Conservation (phyloP, 2,888 invertebrate species). For the Eupithecia insigniata region DNA sequence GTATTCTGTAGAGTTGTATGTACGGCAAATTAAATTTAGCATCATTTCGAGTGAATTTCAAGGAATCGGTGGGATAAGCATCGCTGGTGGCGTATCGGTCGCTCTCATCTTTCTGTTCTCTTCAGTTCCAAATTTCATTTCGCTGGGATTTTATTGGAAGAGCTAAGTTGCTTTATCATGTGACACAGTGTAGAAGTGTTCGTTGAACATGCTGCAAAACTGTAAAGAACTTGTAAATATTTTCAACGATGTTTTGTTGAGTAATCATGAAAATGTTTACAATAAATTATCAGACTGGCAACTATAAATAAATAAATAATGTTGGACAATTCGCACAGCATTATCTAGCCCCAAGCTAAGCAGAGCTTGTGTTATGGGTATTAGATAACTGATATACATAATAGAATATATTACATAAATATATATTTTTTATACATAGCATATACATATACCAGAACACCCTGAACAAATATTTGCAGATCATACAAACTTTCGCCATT, state of each 20-base stretch:
- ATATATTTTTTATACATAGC: too few relatives aligned
- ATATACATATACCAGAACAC: too few relatives aligned
- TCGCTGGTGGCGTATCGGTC: conserved; percentile 54
- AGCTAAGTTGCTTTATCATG: conserved; percentile 71
- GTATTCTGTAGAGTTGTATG: too few relatives aligned
- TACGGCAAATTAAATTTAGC: conserved; percentile 59
- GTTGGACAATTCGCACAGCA: too few relatives aligned
- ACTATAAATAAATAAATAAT: too few relatives aligned
- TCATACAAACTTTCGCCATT: not conserved
- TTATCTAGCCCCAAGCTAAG: too few relatives aligned
- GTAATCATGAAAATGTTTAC: too few relatives aligned
- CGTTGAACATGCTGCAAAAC: not conserved
- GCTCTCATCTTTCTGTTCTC: conserved; percentile 62
- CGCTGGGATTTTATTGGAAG: conserved; percentile 80
- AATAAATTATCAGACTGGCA: too few relatives aligned
- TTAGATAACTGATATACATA: too few relatives aligned
- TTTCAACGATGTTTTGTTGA: not conserved
- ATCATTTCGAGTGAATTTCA: conserved; percentile 43
- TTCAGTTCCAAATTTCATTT: conserved; percentile 79
- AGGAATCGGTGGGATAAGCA: conserved; percentile 65
- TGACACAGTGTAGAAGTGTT: conserved; percentile 45
- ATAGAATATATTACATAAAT: too few relatives aligned
- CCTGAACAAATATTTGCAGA: too few relatives aligned
- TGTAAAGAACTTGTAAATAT: not conserved
- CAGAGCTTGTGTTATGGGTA: too few relatives aligned